A percentile compares a stretch with the other conserved stretches of the same genome.
phyloP scores from a whole-genome alignment of 2,797 vertebrate genomes.

The Sebastolobus altivelis region DNA sequence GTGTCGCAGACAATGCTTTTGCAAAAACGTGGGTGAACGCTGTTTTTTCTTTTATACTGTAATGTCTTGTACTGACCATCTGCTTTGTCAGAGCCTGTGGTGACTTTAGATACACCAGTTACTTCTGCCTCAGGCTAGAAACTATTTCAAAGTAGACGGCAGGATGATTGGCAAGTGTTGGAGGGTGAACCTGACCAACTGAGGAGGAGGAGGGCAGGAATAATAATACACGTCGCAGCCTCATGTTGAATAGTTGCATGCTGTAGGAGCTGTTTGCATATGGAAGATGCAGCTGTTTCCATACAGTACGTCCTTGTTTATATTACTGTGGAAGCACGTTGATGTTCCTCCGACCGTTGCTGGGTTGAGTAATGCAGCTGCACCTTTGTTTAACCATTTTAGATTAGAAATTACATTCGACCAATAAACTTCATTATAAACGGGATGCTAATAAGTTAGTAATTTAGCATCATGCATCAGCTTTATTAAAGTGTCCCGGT shows the following conservation, averaged over 20 bases:
- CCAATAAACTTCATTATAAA: conserved; percentile 65
- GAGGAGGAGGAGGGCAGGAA: conserved; percentile 41
- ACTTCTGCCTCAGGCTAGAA: conserved; percentile 45
- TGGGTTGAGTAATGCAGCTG: conserved; percentile 30
- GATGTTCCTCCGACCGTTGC: conserved; percentile 9
- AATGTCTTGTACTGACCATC: conserved; percentile 11
- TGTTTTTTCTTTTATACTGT: conserved; percentile 2
- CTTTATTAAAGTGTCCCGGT: conserved; percentile 68
- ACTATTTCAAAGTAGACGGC: conserved; percentile 46
- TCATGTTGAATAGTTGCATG: conserved; percentile 11
- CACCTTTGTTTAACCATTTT: conserved; percentile 57
- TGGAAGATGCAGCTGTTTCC: conserved; percentile 25
- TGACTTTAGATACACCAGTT: conserved; percentile 33
- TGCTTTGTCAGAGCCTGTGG: conserved; percentile 35
- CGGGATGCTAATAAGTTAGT: conserved; percentile 70
- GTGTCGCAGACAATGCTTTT: background rate
- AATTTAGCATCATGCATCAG: conserved; percentile 71
- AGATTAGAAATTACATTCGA: conserved; percentile 48
- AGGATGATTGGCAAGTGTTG: conserved; percentile 57
- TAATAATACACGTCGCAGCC: conserved; percentile 31
- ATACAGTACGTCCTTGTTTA: conserved; percentile 1
- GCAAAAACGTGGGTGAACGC: background rate
- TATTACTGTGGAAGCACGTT: conserved; percentile 13
- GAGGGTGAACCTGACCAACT: conserved; percentile 45
- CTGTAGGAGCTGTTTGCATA: conserved; percentile 30